Conservation (phyloP, 2,888 invertebrate species). For the Spodoptera exigua region DNA sequence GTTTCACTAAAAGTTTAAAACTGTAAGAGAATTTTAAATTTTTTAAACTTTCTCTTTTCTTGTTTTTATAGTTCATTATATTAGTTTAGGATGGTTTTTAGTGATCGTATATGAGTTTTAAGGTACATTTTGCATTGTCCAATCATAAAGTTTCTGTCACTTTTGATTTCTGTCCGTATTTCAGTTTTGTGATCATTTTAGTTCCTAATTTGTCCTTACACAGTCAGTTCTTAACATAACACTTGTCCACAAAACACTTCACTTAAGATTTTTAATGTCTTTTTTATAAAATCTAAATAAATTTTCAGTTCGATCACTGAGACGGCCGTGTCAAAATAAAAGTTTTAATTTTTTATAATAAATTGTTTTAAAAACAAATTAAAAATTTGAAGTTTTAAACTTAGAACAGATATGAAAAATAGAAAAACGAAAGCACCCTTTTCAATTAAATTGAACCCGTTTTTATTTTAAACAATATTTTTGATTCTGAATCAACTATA, state of each 20-base stretch:
- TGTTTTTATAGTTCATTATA: conserved; percentile 29
- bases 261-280: no score
- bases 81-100: conserved; percentile 24
- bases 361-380: conserved; percentile 2
- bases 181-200: conserved; percentile 46
- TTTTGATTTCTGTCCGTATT: conserved; percentile 32
- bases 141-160: conserved; percentile 37
- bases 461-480: conserved; percentile 53
- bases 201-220: conserved; percentile 14
- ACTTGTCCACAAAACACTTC: conserved; percentile 39
- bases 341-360: not conserved
- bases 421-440: conserved; percentile 47
- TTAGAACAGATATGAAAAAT: conserved; percentile 22
- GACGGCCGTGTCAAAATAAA: not conserved
- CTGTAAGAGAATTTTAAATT: conserved; percentile 16
- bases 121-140: conserved; percentile 42
- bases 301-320: not conserved
- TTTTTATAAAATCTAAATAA: no score
- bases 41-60: conserved; percentile 2
- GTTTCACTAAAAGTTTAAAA: conserved; percentile 27
- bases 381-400: conserved; percentile 9
- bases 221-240: conserved; percentile 18
- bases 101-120: conserved; percentile 25
- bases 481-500: conserved; percentile 62
- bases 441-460: conserved; percentile 67